Conservation (phyloP, 2,888 invertebrate genomes). For the Tridacna gigas region DNA sequence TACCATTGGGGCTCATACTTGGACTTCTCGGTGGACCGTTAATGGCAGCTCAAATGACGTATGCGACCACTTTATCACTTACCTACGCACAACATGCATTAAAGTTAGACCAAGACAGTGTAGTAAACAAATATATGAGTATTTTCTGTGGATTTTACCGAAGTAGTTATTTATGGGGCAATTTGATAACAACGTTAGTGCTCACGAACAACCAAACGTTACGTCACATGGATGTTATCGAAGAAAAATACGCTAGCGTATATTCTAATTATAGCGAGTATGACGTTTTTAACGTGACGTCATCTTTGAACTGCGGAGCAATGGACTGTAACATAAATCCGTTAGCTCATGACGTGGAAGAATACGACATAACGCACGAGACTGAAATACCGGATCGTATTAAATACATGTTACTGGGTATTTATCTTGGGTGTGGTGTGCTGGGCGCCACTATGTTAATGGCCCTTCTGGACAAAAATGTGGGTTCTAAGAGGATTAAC, state of each 20-base stretch:
- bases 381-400: slow-evolving; percentile 71
- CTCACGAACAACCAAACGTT: slow-evolving; percentile 69
- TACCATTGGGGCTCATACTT: slow-evolving; percentile 79
- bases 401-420: slow-evolving; percentile 77
- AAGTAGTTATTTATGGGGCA: slow-evolving; percentile 83
- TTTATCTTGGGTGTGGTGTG: slow-evolving; percentile 79
- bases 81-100: slow-evolving; percentile 79
- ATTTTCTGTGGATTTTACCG: slow-evolving; percentile 82
- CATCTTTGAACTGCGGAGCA: slow-evolving; percentile 67
- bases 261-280: slow-evolving; percentile 5
- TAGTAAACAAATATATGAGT: slow-evolving; percentile 82
- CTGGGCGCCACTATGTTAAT: slow-evolving; percentile 78
- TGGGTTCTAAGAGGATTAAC: slow-evolving; percentile 68
- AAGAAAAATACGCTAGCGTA: not conserved
- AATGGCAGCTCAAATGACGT: slow-evolving; percentile 83
- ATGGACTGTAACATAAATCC: slow-evolving; percentile 65
- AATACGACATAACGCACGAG: slow-evolving; percentile 57
- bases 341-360: slow-evolving; percentile 41
- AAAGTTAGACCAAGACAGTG: slow-evolving; percentile 73
- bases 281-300: slow-evolving; percentile 37
- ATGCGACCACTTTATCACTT: slow-evolving; percentile 81
- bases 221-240: slow-evolving; percentile 13
- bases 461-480: slow-evolving; percentile 76
- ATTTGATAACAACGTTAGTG: slow-evolving; percentile 80
- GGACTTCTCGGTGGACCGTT: slow-evolving; percentile 81